Conservation (phyloP, 2,888 invertebrate genomes). For the Eupsilia transversa region DNA sequence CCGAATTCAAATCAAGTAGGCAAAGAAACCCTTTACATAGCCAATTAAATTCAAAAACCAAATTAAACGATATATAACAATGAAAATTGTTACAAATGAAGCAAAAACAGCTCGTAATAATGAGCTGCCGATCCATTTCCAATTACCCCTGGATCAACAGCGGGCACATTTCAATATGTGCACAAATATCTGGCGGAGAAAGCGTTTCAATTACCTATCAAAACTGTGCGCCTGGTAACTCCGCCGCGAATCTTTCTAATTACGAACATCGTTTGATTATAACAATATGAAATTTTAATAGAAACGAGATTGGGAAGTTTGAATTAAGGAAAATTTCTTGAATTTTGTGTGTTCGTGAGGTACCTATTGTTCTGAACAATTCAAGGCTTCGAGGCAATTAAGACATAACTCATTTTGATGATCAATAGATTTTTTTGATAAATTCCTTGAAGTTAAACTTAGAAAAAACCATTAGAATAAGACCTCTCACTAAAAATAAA, state of each 20-base stretch:
- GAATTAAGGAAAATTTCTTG: constrained; percentile 19
- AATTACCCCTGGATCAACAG: constrained; percentile 67
- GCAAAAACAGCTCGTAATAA: constrained; percentile 58
- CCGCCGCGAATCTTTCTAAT: constrained; percentile 52
- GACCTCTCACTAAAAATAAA: too few species aligned
- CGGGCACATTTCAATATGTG: constrained; percentile 57
- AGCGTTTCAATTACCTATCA: constrained; percentile 75
- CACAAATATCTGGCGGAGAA: constrained; percentile 63
- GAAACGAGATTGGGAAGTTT: constrained; percentile 34
- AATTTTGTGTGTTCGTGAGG: neutral
- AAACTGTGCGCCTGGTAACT: constrained; percentile 67
- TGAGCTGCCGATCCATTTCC: constrained; percentile 65
- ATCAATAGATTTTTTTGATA: neutral
- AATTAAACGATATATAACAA: constrained; percentile 44
- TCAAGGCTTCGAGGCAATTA: neutral
- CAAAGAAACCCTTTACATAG: constrained; percentile 27
- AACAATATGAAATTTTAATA: constrained; percentile 48
- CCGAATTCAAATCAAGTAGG: constrained; percentile 6
- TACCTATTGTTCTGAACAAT: constrained; percentile 7
- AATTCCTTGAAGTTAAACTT: too few species aligned
- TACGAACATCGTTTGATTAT: constrained; percentile 44
- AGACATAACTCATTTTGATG: neutral
- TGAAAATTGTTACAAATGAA: constrained; percentile 51
- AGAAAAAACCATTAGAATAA: too few species aligned
- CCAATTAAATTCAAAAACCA: constrained; percentile 47